Conservation (phyloP, 1,140 invertebrate species). For the Achroia grisella region DNA sequence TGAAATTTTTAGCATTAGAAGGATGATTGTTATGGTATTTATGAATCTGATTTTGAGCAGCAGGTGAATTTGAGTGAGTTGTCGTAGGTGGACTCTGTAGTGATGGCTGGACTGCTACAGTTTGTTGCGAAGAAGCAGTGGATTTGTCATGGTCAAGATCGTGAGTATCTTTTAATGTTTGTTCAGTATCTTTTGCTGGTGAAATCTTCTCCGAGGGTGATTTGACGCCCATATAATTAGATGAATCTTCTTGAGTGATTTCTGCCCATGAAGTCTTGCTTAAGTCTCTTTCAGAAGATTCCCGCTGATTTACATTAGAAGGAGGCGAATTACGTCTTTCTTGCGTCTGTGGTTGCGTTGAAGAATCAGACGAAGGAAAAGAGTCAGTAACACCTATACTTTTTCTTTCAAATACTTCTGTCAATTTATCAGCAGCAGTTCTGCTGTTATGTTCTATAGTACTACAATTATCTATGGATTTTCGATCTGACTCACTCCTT, state of each 20-base stretch:
- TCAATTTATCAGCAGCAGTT: constrained; percentile 63
- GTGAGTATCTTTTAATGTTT: constrained; percentile 20
- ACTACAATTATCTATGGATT: constrained; percentile 34
- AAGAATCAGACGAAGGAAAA: constrained; percentile 37
- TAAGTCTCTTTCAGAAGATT: constrained; percentile 58
- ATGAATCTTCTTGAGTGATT: constrained; percentile 49
- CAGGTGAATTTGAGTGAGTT: constrained; percentile 18
- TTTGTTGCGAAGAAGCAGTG: constrained; percentile 1
- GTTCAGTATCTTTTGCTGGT: constrained; percentile 29
- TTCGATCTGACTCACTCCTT: constrained; percentile 59
- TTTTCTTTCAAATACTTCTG: constrained; percentile 69
- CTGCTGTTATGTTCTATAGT: constrained; percentile 46
- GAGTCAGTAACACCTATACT: constrained; percentile 53
- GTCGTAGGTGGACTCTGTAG: constrained; percentile 14
- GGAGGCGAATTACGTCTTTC: constrained; percentile 42
- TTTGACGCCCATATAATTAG: constrained; percentile 22
- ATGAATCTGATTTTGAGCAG: constrained; percentile 30
- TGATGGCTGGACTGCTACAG: constrained; percentile 6
- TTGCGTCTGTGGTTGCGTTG: constrained; percentile 18
- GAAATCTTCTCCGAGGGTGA: constrained; percentile 28
- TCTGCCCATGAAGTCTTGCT: constrained; percentile 62
- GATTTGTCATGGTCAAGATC: constrained; percentile 20
- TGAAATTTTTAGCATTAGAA: constrained; percentile 24
- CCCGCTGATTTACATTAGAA: constrained; percentile 30
- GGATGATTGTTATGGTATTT: constrained; percentile 34